Conservation (phyloP, 2,888 invertebrate genomes). For the Erpobdella octoculata region DNA sequence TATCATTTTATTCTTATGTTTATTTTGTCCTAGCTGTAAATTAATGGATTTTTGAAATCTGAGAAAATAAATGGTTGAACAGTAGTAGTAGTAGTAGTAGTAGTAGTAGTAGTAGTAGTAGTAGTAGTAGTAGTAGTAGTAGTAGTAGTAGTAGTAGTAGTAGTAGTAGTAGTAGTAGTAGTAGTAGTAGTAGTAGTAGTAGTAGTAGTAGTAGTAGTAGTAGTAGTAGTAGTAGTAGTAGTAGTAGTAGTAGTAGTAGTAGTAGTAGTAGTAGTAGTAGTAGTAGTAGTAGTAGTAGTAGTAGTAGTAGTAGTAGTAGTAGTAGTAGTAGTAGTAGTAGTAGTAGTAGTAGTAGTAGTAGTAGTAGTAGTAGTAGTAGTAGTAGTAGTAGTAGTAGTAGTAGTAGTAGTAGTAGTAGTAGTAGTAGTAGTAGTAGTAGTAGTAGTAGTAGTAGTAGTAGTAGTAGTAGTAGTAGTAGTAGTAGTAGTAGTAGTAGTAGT, state of each 20-base stretch:
- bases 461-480: constrained; percentile 1
- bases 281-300: constrained; percentile 1
- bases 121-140: too few relatives aligned
- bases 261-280: constrained; percentile 1
- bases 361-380: constrained; percentile 1
- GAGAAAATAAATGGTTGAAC: too few relatives aligned
- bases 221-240: neutral
- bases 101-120: too few relatives aligned
- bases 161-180: constrained; percentile 1
- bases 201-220: constrained; percentile 1
- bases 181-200: constrained; percentile 1
- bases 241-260: constrained; percentile 1
- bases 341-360: constrained; percentile 1
- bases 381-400: constrained; percentile 1
- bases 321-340: constrained; percentile 1
- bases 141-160: neutral
- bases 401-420: constrained; percentile 1
- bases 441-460: constrained; percentile 1
- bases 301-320: constrained; percentile 1
- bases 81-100: too few relatives aligned
- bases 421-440: constrained; percentile 1
- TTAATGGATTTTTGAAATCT: too few relatives aligned
- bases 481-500: constrained; percentile 1
- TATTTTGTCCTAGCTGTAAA: too few relatives aligned
- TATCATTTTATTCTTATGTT: too few relatives aligned